Base-by-base conservation (phyloP, 2,113 vertebrate species). In the Conger conger region DNA sequence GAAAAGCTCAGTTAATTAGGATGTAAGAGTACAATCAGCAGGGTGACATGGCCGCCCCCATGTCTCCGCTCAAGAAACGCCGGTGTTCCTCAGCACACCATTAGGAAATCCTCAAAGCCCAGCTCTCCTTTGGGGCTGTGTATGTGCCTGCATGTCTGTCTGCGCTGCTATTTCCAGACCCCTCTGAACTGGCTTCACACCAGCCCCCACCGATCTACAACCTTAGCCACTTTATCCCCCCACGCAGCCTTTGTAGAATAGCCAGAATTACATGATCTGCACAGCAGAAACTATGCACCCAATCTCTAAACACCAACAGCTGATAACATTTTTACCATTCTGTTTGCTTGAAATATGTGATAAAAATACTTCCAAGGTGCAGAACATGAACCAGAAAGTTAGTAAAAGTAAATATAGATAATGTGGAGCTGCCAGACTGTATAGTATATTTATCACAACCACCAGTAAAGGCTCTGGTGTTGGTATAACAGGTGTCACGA, bases 1-100 rank as follows among this genome's bases (percentile, higher is more conserved):
- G 57, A 36, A 54, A 82, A 82, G 54, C 50, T 0, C 53, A 16
- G 53, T 54, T 82, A 82, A 82, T 82, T 82, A 82, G 81, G 20
- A 15, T 60, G n/a, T 36, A 60, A 82, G 81, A 35, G 54, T 50
- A 23, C 54, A 60, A 60, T 82, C 57, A 82, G 50, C 81, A 60
- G 81, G 57, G 81, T 53, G 81, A 82, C 15, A 20, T 60, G 27
- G 81, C 53, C 1, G 15, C 50, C 27, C 30, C 81, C 18, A 18
- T 63, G 17, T 60, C 81, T 7, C 35, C 9, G 80, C 45, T 53
- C 18, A 0, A 35, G 80, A 33, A 81, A 8, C n/a, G 15, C 42
- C 30, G 45, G 36, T n/a, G 23, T 13, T 53, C 35, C 35, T 82
- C 63, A 36, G 18, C 35, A 60, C 50, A 9, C 81, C 81, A 82